Percentiles rank a stretch among this genome's conserved stretches.
phyloP scores from a whole-genome alignment of 2,888 invertebrate species.

The Dione vanillae region DNA sequence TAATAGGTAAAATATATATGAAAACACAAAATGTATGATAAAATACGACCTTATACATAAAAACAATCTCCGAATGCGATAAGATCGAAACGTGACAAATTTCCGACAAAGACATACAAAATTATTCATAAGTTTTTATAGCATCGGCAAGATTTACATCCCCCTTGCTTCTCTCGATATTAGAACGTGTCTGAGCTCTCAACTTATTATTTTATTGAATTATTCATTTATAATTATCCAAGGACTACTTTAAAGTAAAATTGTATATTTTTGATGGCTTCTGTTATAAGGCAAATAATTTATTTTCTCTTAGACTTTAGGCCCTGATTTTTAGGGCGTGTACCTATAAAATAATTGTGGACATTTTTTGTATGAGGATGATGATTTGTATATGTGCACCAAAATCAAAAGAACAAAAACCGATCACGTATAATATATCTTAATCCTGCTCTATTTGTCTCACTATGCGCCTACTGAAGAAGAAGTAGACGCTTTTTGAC shows the following conservation, averaged over 20 bases:
- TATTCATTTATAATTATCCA: slow-evolving; percentile 28
- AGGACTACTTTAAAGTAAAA: not conserved
- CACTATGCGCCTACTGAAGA: no score
- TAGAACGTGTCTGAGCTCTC: slow-evolving; percentile 17
- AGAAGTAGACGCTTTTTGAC: no score
- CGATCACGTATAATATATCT: no score
- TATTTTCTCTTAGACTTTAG: no score
- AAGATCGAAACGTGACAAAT: slow-evolving; percentile 22
- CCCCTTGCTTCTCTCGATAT: slow-evolving; percentile 11
- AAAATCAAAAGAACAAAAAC: no score
- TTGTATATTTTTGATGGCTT: no score
- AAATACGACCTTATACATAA: slow-evolving; percentile 13
- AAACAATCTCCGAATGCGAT: slow-evolving; percentile 10
- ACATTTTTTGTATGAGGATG: no score
- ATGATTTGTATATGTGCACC: no score
- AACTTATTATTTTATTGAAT: slow-evolving; percentile 20
- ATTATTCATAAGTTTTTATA: slow-evolving; percentile 30
- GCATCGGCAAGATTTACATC: slow-evolving; percentile 21
- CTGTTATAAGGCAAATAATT: no score
- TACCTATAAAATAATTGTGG: no score
- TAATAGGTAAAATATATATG: slow-evolving; percentile 1
- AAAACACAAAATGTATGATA: not conserved
- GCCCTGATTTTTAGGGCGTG: no score
- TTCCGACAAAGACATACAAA: slow-evolving; percentile 16
- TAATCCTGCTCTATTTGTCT: no score